These are phyloP conservation scores for Lacerta agilis DNA, from an alignment of 2,797 vertebrate genomes.

Conservation along the genomic window DNA sequence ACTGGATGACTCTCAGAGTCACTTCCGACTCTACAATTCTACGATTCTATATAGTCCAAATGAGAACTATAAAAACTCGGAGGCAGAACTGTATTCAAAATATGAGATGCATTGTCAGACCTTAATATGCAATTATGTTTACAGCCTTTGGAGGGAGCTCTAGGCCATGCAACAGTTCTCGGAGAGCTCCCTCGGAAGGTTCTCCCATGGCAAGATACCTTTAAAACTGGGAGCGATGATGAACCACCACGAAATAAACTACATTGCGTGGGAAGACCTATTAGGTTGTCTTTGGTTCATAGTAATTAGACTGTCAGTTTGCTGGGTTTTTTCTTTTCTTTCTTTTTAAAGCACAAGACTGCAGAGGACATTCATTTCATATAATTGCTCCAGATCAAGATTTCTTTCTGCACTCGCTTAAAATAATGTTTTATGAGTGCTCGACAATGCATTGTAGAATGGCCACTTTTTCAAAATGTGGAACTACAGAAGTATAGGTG, in stretches of 20 bases:
- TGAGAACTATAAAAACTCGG: neutral
- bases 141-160: slow-evolving; percentile 20
- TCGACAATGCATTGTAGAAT: neutral
- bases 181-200: neutral
- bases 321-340: neutral
- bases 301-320: neutral
- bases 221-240: neutral
- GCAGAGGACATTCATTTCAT: neutral
- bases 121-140: neutral
- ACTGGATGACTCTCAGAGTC: too few relatives aligned
- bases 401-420: neutral
- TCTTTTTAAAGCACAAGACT: neutral
- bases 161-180: neutral
- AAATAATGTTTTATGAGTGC: neutral
- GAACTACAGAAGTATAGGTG: neutral
- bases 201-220: neutral
- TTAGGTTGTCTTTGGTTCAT: neutral
- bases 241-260: neutral
- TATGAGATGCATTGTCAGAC: neutral
- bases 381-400: neutral
- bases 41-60: neutral
- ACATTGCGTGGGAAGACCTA: neutral
- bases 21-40: too few relatives aligned
- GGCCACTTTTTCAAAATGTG: neutral
- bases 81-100: neutral